Evolutionary conservation across 35 echinoderm and acorn worm species (phyloP), one percentile per base, ranked within the genome.

Genomic region (Eucidaris tribuloides): DNA sequence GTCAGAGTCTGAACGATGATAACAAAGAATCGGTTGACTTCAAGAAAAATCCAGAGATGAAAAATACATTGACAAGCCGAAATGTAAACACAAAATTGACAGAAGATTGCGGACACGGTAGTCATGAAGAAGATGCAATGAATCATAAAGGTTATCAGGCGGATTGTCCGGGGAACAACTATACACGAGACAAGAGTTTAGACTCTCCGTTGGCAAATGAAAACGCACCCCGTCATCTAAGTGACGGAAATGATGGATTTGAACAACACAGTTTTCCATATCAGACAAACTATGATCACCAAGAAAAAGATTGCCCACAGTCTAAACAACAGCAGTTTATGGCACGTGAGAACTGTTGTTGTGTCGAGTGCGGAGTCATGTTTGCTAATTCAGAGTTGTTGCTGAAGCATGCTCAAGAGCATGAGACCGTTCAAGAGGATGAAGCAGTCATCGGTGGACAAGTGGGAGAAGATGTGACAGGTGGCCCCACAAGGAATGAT

Each of bases 381-480:
- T 74, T 74, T 74, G 68, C 68, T 22, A 74, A 74, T 40, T 42
- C 44, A 15, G 68, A 74, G 38, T 36, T 74, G 29, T 36, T 74
- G 28, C 68, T 74, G 18, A 74, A 74, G 68, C 68, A 74, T 74
- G 68, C 44, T 20, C 68, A 74, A 25, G 27, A 44, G 24, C 68
- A 74, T 25, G 68, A 74, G 68, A 40, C 68, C 40, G 68, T 42
- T n/a, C 68, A 74, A n/a, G n/a, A n/a, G n/a, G n/a, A n/a, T n/a
- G n/a, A n/a, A n/a, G n/a, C n/a, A n/a, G n/a, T n/a, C n/a, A n/a
- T n/a, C n/a, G n/a, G n/a, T n/a, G n/a, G n/a, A n/a, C n/a, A n/a
- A n/a, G n/a, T n/a, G n/a, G n/a, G n/a, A n/a, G n/a, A n/a, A n/a
- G n/a, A n/a, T n/a, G n/a, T n/a, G n/a, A n/a, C n/a, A n/a, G n/a